Conservation (phyloP, 2,797 vertebrate species). For the Huso huso region DNA sequence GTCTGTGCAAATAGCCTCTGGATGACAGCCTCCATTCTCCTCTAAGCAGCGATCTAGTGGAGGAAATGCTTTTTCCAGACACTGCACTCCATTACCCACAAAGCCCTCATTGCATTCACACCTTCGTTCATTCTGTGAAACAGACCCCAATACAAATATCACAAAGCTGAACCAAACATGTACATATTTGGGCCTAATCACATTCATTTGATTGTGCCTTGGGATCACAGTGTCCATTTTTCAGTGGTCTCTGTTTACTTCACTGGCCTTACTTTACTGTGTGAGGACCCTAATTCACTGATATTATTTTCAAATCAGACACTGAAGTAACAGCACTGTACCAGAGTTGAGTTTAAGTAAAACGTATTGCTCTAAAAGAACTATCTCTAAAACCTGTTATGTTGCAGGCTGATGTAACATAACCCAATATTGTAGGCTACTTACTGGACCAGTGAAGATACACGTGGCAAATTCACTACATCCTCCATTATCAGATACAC, state of each 20-base stretch:
- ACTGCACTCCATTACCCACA: slow-evolving; percentile 81
- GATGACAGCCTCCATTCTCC: slow-evolving; percentile 70
- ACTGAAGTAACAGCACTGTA: no score
- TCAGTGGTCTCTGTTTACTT: no score
- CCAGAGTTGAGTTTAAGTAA: no score
- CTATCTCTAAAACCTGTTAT: no score
- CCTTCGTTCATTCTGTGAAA: slow-evolving; percentile 66
- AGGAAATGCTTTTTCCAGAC: slow-evolving; percentile 65
- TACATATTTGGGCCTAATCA: no score
- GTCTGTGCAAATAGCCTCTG: slow-evolving; percentile 74
- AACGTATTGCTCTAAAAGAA: no score
- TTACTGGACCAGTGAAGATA: slow-evolving; percentile 79
- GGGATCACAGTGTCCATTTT: no score
- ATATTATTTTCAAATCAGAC: no score
- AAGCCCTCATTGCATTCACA: slow-evolving; percentile 78
- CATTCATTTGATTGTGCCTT: no score
- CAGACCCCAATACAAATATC: not conserved
- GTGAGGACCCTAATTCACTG: no score
- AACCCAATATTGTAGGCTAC: slow-evolving; percentile 27
- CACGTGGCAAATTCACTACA: slow-evolving; percentile 87
- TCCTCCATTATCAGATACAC: slow-evolving; percentile 69
- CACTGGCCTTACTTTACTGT: no score
- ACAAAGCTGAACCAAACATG: not conserved
- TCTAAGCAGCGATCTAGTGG: slow-evolving; percentile 79
- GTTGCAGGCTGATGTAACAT: no score